Conservation (phyloP, 92 coral and sea anemone species). For the Actinostola sp. region DNA sequence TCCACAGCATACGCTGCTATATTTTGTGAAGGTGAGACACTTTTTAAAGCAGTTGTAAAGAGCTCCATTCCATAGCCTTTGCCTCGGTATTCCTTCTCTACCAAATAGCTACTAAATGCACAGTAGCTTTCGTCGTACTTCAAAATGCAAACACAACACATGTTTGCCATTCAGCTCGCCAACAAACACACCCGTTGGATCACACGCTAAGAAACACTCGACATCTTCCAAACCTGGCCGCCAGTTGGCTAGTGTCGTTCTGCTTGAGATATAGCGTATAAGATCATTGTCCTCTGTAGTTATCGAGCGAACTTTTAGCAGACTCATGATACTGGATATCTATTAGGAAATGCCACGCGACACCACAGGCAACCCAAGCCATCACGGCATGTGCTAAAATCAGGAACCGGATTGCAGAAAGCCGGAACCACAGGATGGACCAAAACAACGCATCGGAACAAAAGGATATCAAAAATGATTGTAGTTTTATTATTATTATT, state of each 20-base stretch:
- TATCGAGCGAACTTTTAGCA: neutral
- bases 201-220: neutral
- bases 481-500: too few species aligned
- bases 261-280: neutral
- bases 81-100: slow-evolving; percentile 38
- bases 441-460: too few species aligned
- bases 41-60: slow-evolving; percentile 4
- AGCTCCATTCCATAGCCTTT: slow-evolving; percentile 37
- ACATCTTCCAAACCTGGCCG: neutral
- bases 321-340: too few species aligned
- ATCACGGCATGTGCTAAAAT: too few species aligned
- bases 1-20: neutral
- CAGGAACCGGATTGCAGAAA: too few species aligned
- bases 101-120: slow-evolving; percentile 1
- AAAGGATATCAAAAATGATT: too few species aligned
- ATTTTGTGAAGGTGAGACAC: neutral
- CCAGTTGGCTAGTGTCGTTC: neutral
- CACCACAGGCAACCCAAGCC: too few species aligned
- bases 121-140: slow-evolving; percentile 25
- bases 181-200: slow-evolving; percentile 27
- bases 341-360: too few species aligned
- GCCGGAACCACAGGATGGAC: too few species aligned
- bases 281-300: neutral
- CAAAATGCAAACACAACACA: neutral
- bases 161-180: slow-evolving; percentile 49